Conservation (phyloP, 1,140 invertebrate species). For the Popillia japonica region DNA sequence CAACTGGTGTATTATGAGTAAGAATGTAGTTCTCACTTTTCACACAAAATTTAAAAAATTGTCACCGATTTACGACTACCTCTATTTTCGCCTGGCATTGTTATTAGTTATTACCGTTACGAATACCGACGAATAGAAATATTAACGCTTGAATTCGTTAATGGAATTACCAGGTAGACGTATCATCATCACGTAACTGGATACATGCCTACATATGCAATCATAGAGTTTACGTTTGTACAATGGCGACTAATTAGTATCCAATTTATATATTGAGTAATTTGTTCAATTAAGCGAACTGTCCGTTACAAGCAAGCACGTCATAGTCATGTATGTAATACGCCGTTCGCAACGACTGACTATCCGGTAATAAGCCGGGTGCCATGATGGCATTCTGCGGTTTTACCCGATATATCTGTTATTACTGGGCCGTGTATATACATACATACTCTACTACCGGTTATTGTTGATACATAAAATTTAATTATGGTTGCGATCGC, state of each 20-base stretch:
- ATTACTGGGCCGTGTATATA: not conserved
- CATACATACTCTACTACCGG: no score
- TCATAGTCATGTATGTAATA: not conserved
- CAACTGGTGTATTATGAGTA: no score
- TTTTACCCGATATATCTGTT: conserved; percentile 16
- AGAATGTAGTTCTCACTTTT: no score
- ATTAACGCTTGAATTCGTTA: not conserved
- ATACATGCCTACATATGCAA: no score
- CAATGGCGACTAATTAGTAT: conserved; percentile 23
- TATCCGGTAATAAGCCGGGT: conserved; percentile 14
- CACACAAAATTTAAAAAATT: no score
- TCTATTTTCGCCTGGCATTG: no score
- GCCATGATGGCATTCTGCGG: conserved; percentile 8
- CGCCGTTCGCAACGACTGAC: not conserved
- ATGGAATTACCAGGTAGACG: not conserved
- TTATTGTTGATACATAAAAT: conserved; percentile 32
- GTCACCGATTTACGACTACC: no score
- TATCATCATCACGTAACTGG: not conserved
- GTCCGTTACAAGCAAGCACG: conserved; percentile 17
- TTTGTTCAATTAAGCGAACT: conserved; percentile 27
- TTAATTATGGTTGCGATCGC: conserved; percentile 19
- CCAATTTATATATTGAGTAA: conserved; percentile 25
- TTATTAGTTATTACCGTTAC: no score
- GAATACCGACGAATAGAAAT: no score
- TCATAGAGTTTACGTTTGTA: not conserved